Evolutionary conservation across 1,140 invertebrate species (phyloP), one percentile per base, ranked within the genome.

Genomic region (Gonatopus flavifemur): DNA sequence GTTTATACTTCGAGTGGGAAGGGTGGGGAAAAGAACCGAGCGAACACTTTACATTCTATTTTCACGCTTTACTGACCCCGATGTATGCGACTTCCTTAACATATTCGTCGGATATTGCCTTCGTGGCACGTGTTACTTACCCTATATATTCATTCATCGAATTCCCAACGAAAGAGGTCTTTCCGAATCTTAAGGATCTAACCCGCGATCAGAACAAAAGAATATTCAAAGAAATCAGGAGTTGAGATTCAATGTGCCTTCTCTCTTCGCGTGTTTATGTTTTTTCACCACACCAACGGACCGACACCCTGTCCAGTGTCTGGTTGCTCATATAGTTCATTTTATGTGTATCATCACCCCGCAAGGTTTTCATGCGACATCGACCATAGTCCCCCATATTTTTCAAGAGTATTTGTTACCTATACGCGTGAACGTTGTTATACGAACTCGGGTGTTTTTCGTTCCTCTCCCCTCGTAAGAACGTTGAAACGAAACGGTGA

Each of bases 51-150:
- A 75, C 70, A 75, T 76, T 77, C 67, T 73, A 75, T 76, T 75
- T 77, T 76, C 70, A 76, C 72, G 72, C 70, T 76, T 63, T 74
- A 74, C 66, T 74, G 72, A 76, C 66, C 67, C 62, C 66, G 66
- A 74, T 71, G 68, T 74, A 74, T 73, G 67, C 67, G 67, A 69
- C 69, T 75, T 67, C 53, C 57, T 70, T 58, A 62, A 57, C 64
- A 59, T 72, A 74, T 70, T 69, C 62, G 58, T 58, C 64, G 67
- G 69, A 68, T 74, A 75, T 73, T 74, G 69, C 56, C 59, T 63
- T 47, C 59, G n/a, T 64, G 62, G 67, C 69, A 67, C 67, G 67
- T 73, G 64, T 62, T 66, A 55, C 54, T 39, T 41, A 30, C 24
- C 33, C 19, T 66, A 56, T 59, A 65, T 69, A 67, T 69, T 69